A percentile compares a stretch with the other conserved stretches of the same genome.
These are phyloP conservation scores for Teleogryllus oceanicus DNA, from an alignment of 2,888 invertebrate genomes.

Conservation along the genomic window DNA sequence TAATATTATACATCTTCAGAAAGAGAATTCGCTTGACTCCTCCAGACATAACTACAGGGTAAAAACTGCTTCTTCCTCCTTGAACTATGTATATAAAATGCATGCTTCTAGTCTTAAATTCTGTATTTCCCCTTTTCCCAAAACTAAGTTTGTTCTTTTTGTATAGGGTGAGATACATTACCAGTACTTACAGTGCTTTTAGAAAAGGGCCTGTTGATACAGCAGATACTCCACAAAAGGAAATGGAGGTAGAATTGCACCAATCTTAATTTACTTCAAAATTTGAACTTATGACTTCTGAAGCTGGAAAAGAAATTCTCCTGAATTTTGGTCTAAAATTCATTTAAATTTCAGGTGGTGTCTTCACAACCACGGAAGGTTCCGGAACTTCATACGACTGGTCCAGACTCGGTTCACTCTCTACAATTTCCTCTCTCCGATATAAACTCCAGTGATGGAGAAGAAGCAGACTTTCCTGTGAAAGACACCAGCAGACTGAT, in stretches of 20 bases:
- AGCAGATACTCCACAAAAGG: neutral
- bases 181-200: neutral
- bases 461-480: neutral
- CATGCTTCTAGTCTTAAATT: too few species aligned
- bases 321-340: neutral
- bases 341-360: neutral
- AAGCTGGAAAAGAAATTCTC: neutral
- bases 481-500: neutral
- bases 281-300: neutral
- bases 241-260: neutral
- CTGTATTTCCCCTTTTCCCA: too few species aligned
- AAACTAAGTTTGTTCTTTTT: neutral
- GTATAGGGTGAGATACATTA: neutral
- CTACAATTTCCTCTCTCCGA: neutral
- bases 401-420: neutral
- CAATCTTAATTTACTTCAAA: neutral
- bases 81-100: too few species aligned
- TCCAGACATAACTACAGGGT: too few species aligned
- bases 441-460: neutral
- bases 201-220: neutral
- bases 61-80: too few species aligned
- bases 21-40: too few species aligned
- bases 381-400: neutral
- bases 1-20: too few species aligned
- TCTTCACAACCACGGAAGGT: neutral